Evolutionary conservation across 2,888 invertebrate genomes (phyloP).

Genomic region (Masnerella sp.): DNA sequence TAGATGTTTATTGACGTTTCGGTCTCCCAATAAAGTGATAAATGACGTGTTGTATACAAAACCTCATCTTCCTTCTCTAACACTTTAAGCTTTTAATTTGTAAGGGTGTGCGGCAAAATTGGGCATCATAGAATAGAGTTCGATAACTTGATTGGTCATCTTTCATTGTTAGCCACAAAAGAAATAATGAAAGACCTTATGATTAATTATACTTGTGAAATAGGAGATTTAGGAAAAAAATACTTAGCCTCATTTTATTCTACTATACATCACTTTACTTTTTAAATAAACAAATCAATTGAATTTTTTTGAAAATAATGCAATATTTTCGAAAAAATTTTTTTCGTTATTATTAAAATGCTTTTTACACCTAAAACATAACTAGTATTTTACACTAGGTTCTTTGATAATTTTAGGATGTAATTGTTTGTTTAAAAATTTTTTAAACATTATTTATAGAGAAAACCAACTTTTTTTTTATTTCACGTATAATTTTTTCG

Average conservation of each 20-base stretch:
- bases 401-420: no score
- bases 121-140: constrained; percentile 18
- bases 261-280: neutral
- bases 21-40: constrained; percentile 12
- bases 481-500: no score
- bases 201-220: constrained; percentile 26
- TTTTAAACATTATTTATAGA: no score
- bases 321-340: no score
- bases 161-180: constrained; percentile 24
- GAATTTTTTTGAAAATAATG: neutral
- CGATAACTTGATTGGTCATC: constrained; percentile 40
- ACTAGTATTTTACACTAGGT: no score
- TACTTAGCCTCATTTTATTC: neutral
- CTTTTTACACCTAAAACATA: no score
- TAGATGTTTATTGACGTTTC: constrained; percentile 8
- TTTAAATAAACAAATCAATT: neutral
- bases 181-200: constrained; percentile 22
- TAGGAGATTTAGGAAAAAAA: constrained; percentile 12
- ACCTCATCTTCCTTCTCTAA: constrained; percentile 18
- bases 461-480: no score
- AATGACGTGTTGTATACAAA: constrained; percentile 31
- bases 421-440: no score
- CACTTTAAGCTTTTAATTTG: constrained; percentile 25
- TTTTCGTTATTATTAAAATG: no score
- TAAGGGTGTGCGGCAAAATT: constrained; percentile 15